Evolutionary conservation across 2,888 invertebrate genomes (phyloP).

Genomic region (Elegia similella): DNA sequence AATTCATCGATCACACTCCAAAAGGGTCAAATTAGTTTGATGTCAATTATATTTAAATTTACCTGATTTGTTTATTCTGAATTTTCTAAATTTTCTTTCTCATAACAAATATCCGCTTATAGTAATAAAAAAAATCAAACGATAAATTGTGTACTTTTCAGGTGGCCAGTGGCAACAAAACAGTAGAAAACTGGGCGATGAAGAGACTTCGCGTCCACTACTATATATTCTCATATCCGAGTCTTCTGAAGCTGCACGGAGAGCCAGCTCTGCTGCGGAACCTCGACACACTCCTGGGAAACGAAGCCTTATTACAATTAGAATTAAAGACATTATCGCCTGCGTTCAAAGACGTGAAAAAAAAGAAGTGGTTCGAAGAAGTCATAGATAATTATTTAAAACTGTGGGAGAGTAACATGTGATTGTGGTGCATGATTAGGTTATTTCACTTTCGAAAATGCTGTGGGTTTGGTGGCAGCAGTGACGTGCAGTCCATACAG

Average conservation of each 20-base stretch:
- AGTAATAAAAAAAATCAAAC: neutral
- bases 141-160: conserved; percentile 29
- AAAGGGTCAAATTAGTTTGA: too few relatives aligned
- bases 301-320: conserved; percentile 92
- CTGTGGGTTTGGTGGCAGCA: too few relatives aligned
- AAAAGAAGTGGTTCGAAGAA: conserved; percentile 92
- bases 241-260: conserved; percentile 90
- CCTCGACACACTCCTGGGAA: conserved; percentile 87
- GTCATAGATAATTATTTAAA: conserved; percentile 94
- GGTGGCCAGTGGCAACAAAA: conserved; percentile 89
- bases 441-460: too few relatives aligned
- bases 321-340: conserved; percentile 90
- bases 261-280: conserved; percentile 86
- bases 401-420: conserved; percentile 94
- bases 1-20: too few relatives aligned
- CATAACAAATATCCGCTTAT: too few relatives aligned
- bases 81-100: too few relatives aligned
- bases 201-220: conserved; percentile 87
- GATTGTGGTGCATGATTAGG: conserved; percentile 49
- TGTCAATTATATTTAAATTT: too few relatives aligned
- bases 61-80: too few relatives aligned
- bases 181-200: conserved; percentile 89
- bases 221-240: conserved; percentile 91
- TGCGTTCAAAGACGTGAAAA: conserved; percentile 87
- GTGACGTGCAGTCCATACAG: too few relatives aligned